These are phyloP conservation scores for Phoxinus dragarum DNA, from an alignment of 2,797 vertebrate genomes.

Conservation along the genomic window DNA sequence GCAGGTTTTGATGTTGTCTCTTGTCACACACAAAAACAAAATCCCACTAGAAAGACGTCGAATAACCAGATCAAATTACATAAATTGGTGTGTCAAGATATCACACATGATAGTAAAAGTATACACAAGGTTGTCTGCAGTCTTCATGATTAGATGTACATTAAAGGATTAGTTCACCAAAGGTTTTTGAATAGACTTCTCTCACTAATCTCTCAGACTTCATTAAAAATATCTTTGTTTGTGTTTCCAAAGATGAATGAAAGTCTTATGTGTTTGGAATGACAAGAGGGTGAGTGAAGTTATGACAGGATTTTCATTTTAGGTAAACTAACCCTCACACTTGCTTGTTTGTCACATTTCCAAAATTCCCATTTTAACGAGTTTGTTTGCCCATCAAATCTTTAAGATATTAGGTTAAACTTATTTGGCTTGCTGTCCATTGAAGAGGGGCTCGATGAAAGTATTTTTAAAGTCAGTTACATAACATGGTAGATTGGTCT, in stretches of 20 bases:
- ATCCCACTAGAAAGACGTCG: not conserved
- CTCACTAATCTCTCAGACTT: not conserved
- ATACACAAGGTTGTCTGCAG: not conserved
- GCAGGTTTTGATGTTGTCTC: not conserved
- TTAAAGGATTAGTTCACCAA: not conserved
- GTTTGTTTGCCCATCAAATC: too few relatives aligned
- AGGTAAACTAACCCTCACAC: not conserved
- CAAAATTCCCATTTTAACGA: not conserved
- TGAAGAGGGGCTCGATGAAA: too few relatives aligned
- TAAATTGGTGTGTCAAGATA: not conserved
- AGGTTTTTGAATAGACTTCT: too few relatives aligned
- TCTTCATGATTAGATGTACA: not conserved
- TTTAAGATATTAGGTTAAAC: too few relatives aligned
- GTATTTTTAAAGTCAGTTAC: too few relatives aligned
- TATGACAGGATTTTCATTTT: not conserved
- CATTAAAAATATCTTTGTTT: not conserved
- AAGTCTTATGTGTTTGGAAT: not conserved
- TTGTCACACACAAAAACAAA: too few relatives aligned
- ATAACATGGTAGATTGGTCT: too few relatives aligned
- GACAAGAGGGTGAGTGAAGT: not conserved
- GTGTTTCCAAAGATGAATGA: not conserved
- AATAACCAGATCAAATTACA: not conserved
- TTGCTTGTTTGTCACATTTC: not conserved
- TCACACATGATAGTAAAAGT: too few relatives aligned
- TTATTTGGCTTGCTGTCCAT: too few relatives aligned